A percentile compares a stretch with the other conserved stretches of the same genome.
Conservation (phyloP, 2,113 vertebrate species). For the Candoia aspera region DNA sequence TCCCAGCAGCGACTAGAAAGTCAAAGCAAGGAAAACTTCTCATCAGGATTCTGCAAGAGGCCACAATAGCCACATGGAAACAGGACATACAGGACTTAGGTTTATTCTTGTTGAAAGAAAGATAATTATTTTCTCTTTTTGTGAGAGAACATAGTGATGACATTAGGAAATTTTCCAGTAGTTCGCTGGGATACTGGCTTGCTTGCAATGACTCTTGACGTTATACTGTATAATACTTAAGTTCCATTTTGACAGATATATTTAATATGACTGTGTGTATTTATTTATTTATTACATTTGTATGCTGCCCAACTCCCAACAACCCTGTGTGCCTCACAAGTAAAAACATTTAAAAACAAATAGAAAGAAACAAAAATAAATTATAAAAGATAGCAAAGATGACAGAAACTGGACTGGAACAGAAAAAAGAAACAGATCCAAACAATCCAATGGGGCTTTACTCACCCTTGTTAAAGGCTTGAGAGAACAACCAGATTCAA, state of each 20-base stretch:
- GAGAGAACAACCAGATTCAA: no score
- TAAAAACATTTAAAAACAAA: no score
- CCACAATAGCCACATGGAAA: background rate
- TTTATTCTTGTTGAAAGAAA: background rate
- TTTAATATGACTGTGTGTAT: no score
- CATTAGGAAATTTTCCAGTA: background rate
- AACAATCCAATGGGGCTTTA: no score
- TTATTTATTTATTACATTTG: no score
- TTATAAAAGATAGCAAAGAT: no score
- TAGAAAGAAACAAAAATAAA: no score
- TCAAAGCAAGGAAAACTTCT: constrained; percentile 2
- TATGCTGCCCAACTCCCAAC: no score
- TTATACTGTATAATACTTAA: background rate
- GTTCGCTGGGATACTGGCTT: background rate
- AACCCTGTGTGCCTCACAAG: no score
- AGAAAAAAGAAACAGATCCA: no score
- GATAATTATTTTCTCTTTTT: background rate
- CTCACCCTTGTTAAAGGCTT: no score
- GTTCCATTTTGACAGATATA: background rate
- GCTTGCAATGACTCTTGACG: background rate
- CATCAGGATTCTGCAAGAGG: constrained; percentile 22
- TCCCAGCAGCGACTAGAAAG: constrained; percentile 11
- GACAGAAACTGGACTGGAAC: no score
- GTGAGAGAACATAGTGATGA: background rate
- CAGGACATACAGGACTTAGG: background rate